Evolutionary conservation across 2,797 vertebrate genomes (phyloP), one percentile per base, ranked within the genome.

Genomic region (Gobio occitaniae): DNA sequence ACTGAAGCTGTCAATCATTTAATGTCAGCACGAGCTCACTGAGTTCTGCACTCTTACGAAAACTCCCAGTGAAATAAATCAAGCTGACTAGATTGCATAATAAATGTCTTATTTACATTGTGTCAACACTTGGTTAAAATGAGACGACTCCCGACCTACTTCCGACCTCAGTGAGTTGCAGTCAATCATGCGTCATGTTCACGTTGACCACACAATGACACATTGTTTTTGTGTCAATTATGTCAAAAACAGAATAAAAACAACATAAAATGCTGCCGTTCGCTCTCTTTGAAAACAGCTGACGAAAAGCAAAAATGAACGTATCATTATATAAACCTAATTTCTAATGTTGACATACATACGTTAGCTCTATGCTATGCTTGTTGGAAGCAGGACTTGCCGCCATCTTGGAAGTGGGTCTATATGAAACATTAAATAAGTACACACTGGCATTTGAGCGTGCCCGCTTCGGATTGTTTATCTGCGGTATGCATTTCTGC

Each of bases 401-500:
- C 8, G 21, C 56, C 56, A 59, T 59, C 21, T n/a, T 59, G 56
- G 21, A 25, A 59, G 56, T 59, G 56, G 56, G 56, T 15, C 56
- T 69, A 32, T 41, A 68, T 56, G 4, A 83, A 50, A 65, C 47
- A 66, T 66, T 66, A 59, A 71, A 63, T 76, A 72, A 76, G 71
- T 66, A 38, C 61, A 70, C 75, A 41, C 4, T 16, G 54, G 50
- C 76, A 36, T 59, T 61, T 32, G 11, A 68, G 48, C 2, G 0
- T 2, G 8, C 25, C 52, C 2, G 13, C 56, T 29, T 66, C 44
- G 25, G 66, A 63, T 71, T 71, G 52, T 70, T 84, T 79, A 32
- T 54, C 41, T 32, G 75, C 48, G 83, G 65, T 69, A 29, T 69
- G 48, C 48, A 84, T 84, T 84, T 72, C 68, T 80, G 76, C 76